Base-by-base conservation (phyloP, 2,888 invertebrate species). In the Drosophila stalkeri region DNA sequence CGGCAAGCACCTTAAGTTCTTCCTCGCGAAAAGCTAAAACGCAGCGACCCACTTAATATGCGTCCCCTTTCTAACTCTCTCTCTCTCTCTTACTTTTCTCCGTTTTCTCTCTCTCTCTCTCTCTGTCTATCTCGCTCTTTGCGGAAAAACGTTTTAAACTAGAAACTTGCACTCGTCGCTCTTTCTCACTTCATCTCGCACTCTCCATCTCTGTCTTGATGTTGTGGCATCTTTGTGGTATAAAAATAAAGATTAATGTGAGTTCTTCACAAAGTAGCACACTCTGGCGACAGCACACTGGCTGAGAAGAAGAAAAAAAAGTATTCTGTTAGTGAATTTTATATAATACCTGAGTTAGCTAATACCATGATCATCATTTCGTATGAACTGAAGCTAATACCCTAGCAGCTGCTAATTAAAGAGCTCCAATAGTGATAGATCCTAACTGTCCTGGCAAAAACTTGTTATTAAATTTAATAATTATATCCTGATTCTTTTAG, bases 231-330 rank as follows among this genome's bases (percentile, higher is more conserved):
- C 75, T 79, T 82, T 90, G 90, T 76, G 76, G 80, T 82, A 82
- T 86, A 83, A 86, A 89, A 90, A 91, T 89, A 84, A 83, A 89
- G 91, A 88, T 86, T 90, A 91, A 90, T 92, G 91, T 72, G 91
- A 92, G 89, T 90, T 91, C 80, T 79, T 82, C 82, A 74, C 76
- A 78, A 76, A 87, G 76, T 76, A 70, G 82, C 66, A 57, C 60
- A 74, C 73, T 77, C 72, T 72, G 64, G 59, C 67, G 18, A 54
- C 63, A 41, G 9, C 31, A 12, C 27, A 37, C 33, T 7, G 46
- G 35, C 61, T 55, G 64, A 44, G 49, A 1, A 11, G 33, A 23
- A 11, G 16, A 27, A 5, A 27, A 27, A 27, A 20, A 54, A 23
- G 41, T 23, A 33, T 56, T 60, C 20, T 44, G 6, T 14, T 51